Evolutionary conservation across 2,888 invertebrate genomes (phyloP).

Genomic region (Drosophila ochracea): DNA sequence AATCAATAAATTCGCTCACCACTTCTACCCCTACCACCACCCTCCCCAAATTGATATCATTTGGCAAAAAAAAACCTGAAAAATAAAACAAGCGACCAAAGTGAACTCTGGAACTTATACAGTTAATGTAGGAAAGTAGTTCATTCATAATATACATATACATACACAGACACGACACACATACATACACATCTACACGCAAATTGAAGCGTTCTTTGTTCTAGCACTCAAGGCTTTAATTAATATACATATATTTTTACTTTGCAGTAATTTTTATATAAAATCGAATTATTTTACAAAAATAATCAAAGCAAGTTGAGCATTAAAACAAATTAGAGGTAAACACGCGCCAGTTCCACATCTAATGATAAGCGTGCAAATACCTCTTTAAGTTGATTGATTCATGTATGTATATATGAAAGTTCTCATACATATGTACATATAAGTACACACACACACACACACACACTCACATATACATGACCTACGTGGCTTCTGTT

Average conservation of each 20-base stretch:
- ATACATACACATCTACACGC: background rate
- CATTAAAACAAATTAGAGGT: slow-evolving; percentile 42
- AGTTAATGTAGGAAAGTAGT: slow-evolving; percentile 14
- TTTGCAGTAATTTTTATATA: slow-evolving; percentile 29
- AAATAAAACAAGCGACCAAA: background rate
- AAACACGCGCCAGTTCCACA: slow-evolving; percentile 70
- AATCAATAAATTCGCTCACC: slow-evolving; percentile 70
- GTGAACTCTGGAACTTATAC: slow-evolving; percentile 9
- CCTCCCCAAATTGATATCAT: slow-evolving; percentile 35
- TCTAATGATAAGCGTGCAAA: slow-evolving; percentile 62
- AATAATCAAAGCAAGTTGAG: slow-evolving; percentile 26
- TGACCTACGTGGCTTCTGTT: slow-evolving; percentile 14
- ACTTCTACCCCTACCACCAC: background rate
- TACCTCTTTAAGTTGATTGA: slow-evolving; percentile 54
- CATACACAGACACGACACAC: background rate
- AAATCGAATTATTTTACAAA: slow-evolving; percentile 20
- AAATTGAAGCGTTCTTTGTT: background rate
- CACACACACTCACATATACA: background rate
- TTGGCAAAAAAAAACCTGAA: slow-evolving; percentile 31
- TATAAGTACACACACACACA: background rate
- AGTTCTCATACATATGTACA: background rate
- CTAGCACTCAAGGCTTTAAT: slow-evolving; percentile 1
- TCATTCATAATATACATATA: background rate
- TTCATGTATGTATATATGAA: slow-evolving; percentile 21
- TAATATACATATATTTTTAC: background rate